Conservation (phyloP, 2,888 invertebrate genomes). For the Omphaloscelis lunosa region DNA sequence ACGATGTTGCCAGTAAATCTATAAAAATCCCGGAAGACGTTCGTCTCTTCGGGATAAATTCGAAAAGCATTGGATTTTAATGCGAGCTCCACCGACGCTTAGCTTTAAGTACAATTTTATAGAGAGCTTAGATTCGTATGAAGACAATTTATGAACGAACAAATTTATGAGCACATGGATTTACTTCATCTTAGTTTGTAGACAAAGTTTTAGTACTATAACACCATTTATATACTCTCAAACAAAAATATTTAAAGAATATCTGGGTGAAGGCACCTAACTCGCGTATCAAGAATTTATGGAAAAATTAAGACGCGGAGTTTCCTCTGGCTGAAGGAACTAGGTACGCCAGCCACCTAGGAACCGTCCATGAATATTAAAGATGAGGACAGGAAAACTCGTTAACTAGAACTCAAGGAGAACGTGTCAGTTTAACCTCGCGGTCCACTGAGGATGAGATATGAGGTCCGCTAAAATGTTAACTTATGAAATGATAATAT, state of each 20-base stretch:
- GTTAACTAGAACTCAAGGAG: slow-evolving; percentile 55
- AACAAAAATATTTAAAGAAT: slow-evolving; percentile 24
- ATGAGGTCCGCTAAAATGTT: slow-evolving; percentile 21
- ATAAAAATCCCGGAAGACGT: slow-evolving; percentile 49
- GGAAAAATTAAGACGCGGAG: slow-evolving; percentile 33
- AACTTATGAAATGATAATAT: background rate
- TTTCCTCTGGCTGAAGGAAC: slow-evolving; percentile 21
- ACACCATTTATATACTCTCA: slow-evolving; percentile 10
- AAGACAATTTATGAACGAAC: slow-evolving; percentile 46
- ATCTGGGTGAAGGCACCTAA: slow-evolving; percentile 7
- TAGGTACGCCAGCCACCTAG: slow-evolving; percentile 29
- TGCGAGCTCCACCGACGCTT: slow-evolving; percentile 28
- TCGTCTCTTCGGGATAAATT: slow-evolving; percentile 46
- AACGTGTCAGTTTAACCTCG: slow-evolving; percentile 53
- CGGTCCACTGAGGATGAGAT: slow-evolving; percentile 19
- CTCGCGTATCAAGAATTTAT: slow-evolving; percentile 32
- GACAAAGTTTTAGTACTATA: slow-evolving; percentile 45
- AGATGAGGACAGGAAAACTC: slow-evolving; percentile 57
- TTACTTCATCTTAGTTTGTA: slow-evolving; percentile 34
- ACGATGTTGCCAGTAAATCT: slow-evolving; percentile 56
- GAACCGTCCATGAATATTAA: slow-evolving; percentile 54
- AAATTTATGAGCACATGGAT: slow-evolving; percentile 31
- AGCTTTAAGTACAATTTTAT: slow-evolving; percentile 49
- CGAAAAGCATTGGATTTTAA: slow-evolving; percentile 53
- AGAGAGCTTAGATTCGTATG: slow-evolving; percentile 47